phyloP scores from a whole-genome alignment of 1,140 invertebrate genomes.

The Apis mellifera region DNA sequence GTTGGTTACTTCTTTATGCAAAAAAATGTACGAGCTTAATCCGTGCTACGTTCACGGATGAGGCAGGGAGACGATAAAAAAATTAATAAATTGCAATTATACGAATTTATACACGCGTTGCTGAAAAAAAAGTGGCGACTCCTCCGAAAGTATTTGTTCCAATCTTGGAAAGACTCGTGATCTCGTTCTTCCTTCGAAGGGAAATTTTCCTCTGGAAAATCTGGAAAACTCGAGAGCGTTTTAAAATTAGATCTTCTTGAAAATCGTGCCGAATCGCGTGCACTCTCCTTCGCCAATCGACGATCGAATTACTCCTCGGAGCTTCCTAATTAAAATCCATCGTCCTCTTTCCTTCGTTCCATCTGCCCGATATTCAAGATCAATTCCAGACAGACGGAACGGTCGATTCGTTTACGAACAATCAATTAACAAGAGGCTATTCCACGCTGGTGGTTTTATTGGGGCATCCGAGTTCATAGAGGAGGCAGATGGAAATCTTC shows the following conservation, averaged over 20 bases:
- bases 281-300: not conserved
- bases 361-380: constrained; percentile 3
- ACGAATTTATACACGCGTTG: too few species aligned
- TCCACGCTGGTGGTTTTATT: not conserved
- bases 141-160: not conserved
- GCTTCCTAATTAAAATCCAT: not conserved
- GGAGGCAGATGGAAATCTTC: not conserved
- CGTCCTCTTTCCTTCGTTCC: not conserved
- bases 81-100: too few species aligned
- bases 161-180: not conserved
- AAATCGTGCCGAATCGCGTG: not conserved
- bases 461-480: not conserved
- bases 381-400: not conserved
- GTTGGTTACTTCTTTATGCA: not conserved
- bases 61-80: too few species aligned
- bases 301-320: not conserved
- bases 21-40: too few species aligned
- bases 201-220: constrained; percentile 1
- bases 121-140: too few species aligned
- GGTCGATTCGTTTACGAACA: constrained; percentile 10
- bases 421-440: not conserved
- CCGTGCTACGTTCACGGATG: too few species aligned
- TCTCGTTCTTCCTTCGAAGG: too few species aligned
- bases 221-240: not conserved
- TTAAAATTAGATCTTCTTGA: constrained; percentile 5